Percentiles rank a stretch among this genome's conserved stretches.
These are phyloP conservation scores for Gymnopithys bicolor DNA, from an alignment of 2,797 vertebrate species.

Conservation along the genomic window DNA sequence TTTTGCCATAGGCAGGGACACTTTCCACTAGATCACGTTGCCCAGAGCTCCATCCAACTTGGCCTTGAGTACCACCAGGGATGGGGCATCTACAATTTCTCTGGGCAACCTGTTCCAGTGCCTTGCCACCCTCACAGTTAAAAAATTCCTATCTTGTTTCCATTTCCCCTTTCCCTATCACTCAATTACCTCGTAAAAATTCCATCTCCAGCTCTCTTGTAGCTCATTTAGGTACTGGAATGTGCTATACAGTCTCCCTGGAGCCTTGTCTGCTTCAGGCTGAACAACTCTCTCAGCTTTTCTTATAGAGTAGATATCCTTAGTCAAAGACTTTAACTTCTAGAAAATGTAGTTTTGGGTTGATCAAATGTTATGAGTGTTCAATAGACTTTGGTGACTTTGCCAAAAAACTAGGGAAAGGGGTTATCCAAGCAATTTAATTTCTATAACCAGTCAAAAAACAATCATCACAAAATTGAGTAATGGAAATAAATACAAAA, in stretches of 20 bases:
- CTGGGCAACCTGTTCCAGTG: background rate
- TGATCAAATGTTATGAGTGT: background rate
- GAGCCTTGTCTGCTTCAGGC: background rate
- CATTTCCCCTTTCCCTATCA: background rate
- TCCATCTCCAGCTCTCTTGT: background rate
- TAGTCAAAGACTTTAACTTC: background rate
- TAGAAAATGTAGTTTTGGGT: background rate
- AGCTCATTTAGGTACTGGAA: background rate
- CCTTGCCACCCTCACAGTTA: background rate
- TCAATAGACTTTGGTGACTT: background rate
- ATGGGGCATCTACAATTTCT: background rate
- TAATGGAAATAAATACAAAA: background rate
- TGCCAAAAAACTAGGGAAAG: background rate
- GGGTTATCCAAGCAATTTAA: too few species aligned
- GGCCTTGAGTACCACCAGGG: background rate
- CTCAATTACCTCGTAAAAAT: background rate
- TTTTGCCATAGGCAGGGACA: background rate
- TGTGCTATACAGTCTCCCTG: background rate
- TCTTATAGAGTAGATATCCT: background rate
- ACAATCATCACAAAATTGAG: background rate
- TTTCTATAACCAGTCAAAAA: background rate
- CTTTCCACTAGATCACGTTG: accelerated
- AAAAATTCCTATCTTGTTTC: too few species aligned
- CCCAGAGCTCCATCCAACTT: background rate
- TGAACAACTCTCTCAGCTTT: background rate